These are phyloP conservation scores for Pteronotus mesoamericanus DNA, from an alignment of 2,797 vertebrate species.

Conservation along the genomic window DNA sequence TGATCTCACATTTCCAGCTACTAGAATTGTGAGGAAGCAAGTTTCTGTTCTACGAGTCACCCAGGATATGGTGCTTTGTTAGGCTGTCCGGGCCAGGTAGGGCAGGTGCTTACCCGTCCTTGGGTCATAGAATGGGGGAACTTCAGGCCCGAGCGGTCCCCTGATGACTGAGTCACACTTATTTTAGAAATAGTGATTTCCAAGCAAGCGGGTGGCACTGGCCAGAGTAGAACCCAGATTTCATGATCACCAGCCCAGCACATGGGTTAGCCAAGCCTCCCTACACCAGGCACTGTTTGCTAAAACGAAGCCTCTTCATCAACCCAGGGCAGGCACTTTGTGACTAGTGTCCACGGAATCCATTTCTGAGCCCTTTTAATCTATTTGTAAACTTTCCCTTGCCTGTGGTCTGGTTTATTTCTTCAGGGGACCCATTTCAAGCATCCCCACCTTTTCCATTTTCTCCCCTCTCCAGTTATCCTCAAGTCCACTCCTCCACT, in stretches of 20 bases:
- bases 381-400: rapidly evolving
- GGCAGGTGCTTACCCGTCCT: background rate
- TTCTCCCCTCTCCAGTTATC: background rate
- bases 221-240: background rate
- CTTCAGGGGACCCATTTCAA: background rate
- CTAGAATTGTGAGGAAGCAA: background rate
- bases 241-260: background rate
- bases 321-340: background rate
- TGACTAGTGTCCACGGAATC: rapidly evolving
- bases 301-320: background rate
- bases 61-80: background rate
- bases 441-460: too few relatives aligned
- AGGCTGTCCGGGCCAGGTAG: too few relatives aligned
- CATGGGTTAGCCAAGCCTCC: background rate
- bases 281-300: background rate
- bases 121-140: background rate
- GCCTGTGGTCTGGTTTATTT: background rate
- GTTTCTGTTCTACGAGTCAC: background rate
- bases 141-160: too few relatives aligned
- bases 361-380: background rate
- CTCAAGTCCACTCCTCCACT: background rate
- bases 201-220: background rate
- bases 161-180: background rate
- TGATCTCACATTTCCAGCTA: background rate
- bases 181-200: background rate